Percentiles rank a stretch among this genome's conserved stretches.
Conservation (phyloP, 2,113 vertebrate genomes). For the Amazona vittata region DNA sequence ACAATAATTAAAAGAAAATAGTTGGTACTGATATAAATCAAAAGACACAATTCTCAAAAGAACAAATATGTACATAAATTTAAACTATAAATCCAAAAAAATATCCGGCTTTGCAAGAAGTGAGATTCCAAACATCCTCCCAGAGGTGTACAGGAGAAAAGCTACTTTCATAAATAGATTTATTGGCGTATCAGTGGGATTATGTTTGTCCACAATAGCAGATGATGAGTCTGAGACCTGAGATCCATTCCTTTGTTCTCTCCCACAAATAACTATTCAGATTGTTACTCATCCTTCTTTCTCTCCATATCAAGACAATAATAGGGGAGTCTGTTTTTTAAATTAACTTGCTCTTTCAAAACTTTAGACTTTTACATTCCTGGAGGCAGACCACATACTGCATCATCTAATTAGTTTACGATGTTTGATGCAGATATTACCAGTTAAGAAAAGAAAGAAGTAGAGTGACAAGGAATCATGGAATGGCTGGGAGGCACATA, state of each 20-base stretch:
- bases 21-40: neutral
- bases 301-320: neutral
- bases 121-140: neutral
- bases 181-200: neutral
- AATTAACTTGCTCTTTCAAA: neutral
- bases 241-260: neutral
- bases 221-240: neutral
- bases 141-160: neutral
- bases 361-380: neutral
- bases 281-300: neutral
- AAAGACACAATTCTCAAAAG: neutral
- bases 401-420: neutral
- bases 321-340: neutral
- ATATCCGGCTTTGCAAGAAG: neutral
- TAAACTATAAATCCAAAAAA: neutral
- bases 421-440: neutral
- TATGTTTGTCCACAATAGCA: neutral
- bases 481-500: neutral
- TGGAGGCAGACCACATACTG: neutral
- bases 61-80: neutral
- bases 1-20: too few relatives aligned
- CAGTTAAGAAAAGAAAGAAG: neutral
- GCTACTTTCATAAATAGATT: neutral
- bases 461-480: neutral
- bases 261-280: neutral